Evolutionary conservation across 2,888 invertebrate species (phyloP).

Genomic region (Agriopis marginaria): DNA sequence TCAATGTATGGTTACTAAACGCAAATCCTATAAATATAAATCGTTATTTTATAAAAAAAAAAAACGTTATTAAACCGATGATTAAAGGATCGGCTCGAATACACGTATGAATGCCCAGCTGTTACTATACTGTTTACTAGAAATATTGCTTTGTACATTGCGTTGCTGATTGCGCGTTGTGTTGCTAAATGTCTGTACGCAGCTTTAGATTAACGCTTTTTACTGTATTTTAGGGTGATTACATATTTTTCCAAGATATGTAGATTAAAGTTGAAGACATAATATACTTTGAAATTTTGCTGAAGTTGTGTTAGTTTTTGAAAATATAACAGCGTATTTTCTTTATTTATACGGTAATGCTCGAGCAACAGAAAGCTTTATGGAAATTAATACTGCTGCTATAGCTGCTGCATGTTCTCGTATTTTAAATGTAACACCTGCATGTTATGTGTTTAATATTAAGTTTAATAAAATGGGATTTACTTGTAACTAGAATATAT

Average conservation of each 20-base stretch:
- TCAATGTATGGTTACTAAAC: no score
- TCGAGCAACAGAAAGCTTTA: constrained; percentile 7
- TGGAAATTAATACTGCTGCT: background rate
- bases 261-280: no score
- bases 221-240: background rate
- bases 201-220: background rate
- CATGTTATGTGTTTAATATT: constrained; percentile 21
- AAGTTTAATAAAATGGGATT: constrained; percentile 1
- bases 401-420: constrained; percentile 12
- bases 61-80: no score
- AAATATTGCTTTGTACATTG: background rate
- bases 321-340: constrained; percentile 16
- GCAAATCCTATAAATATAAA: no score
- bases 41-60: no score
- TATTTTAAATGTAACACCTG: constrained; percentile 11
- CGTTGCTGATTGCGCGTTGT: background rate
- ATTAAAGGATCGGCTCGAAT: no score
- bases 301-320: no score
- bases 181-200: background rate
- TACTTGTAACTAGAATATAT: background rate
- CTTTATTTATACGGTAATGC: background rate
- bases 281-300: no score
- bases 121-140: no score
- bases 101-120: no score
- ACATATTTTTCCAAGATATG: no score